phyloP scores from a whole-genome alignment of 2,113 vertebrate genomes.

The Zosterops borbonicus region DNA sequence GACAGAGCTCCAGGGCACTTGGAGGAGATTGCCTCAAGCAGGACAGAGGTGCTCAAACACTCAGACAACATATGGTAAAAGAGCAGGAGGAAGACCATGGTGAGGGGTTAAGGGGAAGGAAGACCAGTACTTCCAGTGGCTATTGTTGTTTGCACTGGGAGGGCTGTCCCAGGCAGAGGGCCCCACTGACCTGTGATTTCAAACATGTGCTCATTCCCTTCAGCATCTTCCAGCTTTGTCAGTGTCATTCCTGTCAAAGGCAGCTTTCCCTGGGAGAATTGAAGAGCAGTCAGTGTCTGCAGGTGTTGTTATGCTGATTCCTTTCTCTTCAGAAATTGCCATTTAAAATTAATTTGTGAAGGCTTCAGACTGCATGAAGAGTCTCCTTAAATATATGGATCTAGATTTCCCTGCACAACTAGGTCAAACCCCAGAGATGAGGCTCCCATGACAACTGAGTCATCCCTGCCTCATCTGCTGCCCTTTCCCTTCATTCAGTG shows the following conservation, averaged over 20 bases:
- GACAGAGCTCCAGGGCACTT: background rate
- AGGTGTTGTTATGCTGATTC: background rate
- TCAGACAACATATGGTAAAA: background rate
- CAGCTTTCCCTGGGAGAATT: conserved; percentile 82
- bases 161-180: background rate
- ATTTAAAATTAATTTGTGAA: conserved; percentile 13
- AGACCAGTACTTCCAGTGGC: background rate
- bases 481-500: background rate
- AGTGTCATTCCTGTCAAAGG: conserved; percentile 84
- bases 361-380: background rate
- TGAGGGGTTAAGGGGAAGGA: background rate
- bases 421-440: background rate
- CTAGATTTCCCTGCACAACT: background rate
- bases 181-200: conserved; percentile 89
- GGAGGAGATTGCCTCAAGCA: background rate
- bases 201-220: conserved; percentile 83
- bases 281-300: background rate
- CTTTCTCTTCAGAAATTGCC: background rate
- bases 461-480: background rate
- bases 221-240: conserved; percentile 85
- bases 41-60: background rate
- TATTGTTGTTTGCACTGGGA: background rate
- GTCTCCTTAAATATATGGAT: too few relatives aligned
- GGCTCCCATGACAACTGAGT: conserved; percentile 10
- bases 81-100: background rate